Base-by-base conservation (phyloP, 1,140 invertebrate species). In the Nylanderia fulva region DNA sequence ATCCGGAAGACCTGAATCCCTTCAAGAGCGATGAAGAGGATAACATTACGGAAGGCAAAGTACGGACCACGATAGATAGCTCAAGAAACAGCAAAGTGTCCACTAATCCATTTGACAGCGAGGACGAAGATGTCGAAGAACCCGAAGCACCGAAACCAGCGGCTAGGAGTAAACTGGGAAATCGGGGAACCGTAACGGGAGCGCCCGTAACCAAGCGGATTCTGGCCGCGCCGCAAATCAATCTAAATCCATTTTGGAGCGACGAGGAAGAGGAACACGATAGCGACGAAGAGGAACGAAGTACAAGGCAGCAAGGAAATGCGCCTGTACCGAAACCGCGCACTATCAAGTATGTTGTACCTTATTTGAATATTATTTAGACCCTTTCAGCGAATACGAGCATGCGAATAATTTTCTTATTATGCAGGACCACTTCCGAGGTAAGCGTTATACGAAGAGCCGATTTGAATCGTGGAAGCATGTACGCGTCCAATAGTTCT, bases 1-100 rank as follows among this genome's bases (percentile, higher is more conserved):
- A 98, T 95, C 98, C 98, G 0, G 95, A 96, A 63, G 96, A 97
- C 86, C 94, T 98, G 68, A 98, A 98, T 96, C 98, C 98, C 4
- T 98, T 98, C 93, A 96, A 93, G 15, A 94, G 96, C 56, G 96
- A 96, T 72, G 96, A 96, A 39, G 96, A 96, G n/a, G 94, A 91
- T 76, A 64, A 85, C 13, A 15, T n/a, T 2, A 4, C 36, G 6
- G 42, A 52, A 18, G 24, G 18, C 0, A 79, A 42, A 27, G 68
- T 58, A 21, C 48, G 8, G 18, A 80, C 29, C 18, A 24, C 21
- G 18, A 39, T 63, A 71, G 52, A 27, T 18, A 66, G 39, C 29
- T 58, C 75, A 13, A 68, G 72, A 36, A 71, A 39, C 54, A 80
- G 69, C 71, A 85, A 64, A 79, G 56, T 88, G 61, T 95, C 94